Base-by-base conservation (phyloP, 2,797 vertebrate genomes). In the Siniperca undulata region DNA sequence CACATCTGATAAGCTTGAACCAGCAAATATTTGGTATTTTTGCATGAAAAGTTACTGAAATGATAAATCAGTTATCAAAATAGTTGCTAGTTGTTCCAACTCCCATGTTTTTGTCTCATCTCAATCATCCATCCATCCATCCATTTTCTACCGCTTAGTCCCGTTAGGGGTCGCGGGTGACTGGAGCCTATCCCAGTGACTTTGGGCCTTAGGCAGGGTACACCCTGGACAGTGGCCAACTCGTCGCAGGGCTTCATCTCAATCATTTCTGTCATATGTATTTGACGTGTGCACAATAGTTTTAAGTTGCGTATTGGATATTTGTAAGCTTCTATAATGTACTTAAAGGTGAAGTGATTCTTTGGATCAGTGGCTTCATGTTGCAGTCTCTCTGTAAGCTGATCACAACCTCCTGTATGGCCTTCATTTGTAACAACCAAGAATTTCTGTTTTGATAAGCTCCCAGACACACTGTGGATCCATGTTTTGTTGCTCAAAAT, bases 391-490 rank as follows among this genome's bases (percentile, higher is more conserved):
- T 14, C 38, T 72, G 55, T 59, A 17, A 52, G 30, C 24, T 67
- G 30, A 82, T 68, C 70, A 4, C 62, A 58, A 74, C 77, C 52
- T 76, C 44, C 36, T 40, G 19, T 36, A 9, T 53, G 36, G 30
- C 66, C 22, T 83, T 79, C 34, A 24, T 74, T 81, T 83, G 59
- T 77, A 59, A 42, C 55, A 42, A 55, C 27, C 16, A 71, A 30
- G 13, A 59, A 12, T 58, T 17, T 4, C 13, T 40, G 38, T 55
- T 78, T 55, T 44, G 52, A 34, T 55, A 11, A 46, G 1, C 52
- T 56, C 17, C 0, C 6, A 19, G 22, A 36, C 40, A 58, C 20
- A 19, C 22, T 27, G 46, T 62, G 48, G 65, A 38, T 81, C 38
- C 11, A 24, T 44, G 13, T 76, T 44, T 70, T 42, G 40, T 53